Conservation (phyloP, 2,888 invertebrate genomes). For the Hydraecia micacea region DNA sequence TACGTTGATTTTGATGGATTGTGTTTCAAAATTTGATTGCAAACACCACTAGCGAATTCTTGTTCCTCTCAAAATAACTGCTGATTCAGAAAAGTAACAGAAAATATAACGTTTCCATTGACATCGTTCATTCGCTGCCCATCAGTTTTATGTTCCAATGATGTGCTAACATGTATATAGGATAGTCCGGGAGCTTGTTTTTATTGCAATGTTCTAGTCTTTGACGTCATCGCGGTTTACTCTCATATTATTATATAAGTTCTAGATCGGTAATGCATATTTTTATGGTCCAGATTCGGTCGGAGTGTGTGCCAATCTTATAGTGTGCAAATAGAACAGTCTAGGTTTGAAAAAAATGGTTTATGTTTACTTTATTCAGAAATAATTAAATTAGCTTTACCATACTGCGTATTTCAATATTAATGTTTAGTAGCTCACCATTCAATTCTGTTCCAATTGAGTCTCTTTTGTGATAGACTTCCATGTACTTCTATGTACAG, state of each 20-base stretch:
- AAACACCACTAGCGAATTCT: conserved; percentile 4
- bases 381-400: neutral
- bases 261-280: conserved; percentile 53
- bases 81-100: conserved; percentile 39
- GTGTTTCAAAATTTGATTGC: conserved; percentile 23
- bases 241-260: conserved; percentile 29
- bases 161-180: conserved; percentile 44
- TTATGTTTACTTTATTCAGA: conserved; percentile 17
- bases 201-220: conserved; percentile 47
- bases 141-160: conserved; percentile 57
- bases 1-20: conserved; percentile 18
- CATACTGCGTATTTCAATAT: too few relatives aligned
- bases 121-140: conserved; percentile 53
- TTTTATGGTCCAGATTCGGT: conserved; percentile 51
- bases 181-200: conserved; percentile 41
- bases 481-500: too few relatives aligned
- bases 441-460: too few relatives aligned
- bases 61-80: conserved; percentile 45
- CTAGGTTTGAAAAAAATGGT: conserved; percentile 27
- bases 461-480: too few relatives aligned
- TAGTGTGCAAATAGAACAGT: conserved; percentile 32
- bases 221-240: conserved; percentile 63
- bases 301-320: conserved; percentile 36
- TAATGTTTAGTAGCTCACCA: too few relatives aligned
- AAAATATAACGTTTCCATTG: conserved; percentile 46